Evolutionary conservation across 2,113 vertebrate species (phyloP), one percentile per base, ranked within the genome.

Genomic region (Eclectus roratus): DNA sequence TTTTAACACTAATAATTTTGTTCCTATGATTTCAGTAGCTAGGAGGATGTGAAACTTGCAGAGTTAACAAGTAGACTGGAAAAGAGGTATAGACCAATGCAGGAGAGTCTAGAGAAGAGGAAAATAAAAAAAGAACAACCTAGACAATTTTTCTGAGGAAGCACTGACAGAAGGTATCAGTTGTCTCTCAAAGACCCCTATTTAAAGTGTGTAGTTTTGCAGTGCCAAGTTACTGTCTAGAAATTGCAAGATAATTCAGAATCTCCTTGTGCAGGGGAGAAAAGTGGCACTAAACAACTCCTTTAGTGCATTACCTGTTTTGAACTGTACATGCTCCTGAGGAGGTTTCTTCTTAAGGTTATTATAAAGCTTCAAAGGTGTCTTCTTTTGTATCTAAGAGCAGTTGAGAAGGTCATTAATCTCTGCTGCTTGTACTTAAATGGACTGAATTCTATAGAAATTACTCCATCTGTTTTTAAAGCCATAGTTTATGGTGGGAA

Each of bases 11-110:
- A 88, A 81, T 71, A 46, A 81, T 81, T 86, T 64, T 91, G 28
- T 96, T 94, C 68, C 82, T 95, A 1, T 96, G 60, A 81, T 93
- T 95, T 86, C 86, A 89, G 55, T 93, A 93, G 91, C 80, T 96
- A 92, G 91, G 64, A 92, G 80, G 88, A 63, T 94, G 80, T 92
- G 80, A 88, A 77, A 92, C 68, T 93, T 93, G 77, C 12, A 91
- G 80, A 93, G 81, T 60, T 89, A 85, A 94, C 72, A 83, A 74
- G 72, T 88, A 96, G 92, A 84, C 71, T 94, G 91, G 76, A 93
- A 88, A 91, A 84, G 91, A 84, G 80, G 27, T 80, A 17, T 88
- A 95, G 88, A 86, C 49, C 92, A 86, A 55, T 92, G 60, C 88
- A 84, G 94, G 86, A 89, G 71, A 91, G 39, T 83, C 79, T 94